phyloP scores from a whole-genome alignment of 2,888 invertebrate species.

The Tachina fera region DNA sequence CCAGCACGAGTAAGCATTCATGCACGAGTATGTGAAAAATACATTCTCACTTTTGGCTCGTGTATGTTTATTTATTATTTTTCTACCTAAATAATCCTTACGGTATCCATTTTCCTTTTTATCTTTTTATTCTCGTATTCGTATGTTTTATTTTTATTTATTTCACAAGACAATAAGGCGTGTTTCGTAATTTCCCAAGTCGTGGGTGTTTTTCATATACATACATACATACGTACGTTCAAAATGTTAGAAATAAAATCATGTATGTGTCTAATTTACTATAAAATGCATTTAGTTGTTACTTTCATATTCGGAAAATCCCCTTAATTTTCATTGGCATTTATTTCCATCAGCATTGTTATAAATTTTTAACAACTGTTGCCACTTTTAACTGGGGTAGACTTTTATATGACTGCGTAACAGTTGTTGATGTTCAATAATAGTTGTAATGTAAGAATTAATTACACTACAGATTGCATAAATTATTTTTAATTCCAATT shows the following conservation, averaged over 20 bases:
- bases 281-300: conserved; percentile 40
- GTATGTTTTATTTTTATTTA: conserved; percentile 39
- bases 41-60: conserved; percentile 42
- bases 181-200: conserved; percentile 55
- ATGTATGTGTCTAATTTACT: conserved; percentile 54
- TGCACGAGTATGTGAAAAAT: neutral
- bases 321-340: conserved; percentile 35
- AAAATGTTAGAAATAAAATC: conserved; percentile 6
- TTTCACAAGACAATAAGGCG: conserved; percentile 53
- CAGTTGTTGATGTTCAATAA: neutral
- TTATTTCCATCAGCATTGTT: conserved; percentile 28
- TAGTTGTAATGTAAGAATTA: neutral
- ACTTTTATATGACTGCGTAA: neutral
- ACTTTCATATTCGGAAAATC: conserved; percentile 23
- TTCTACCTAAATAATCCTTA: conserved; percentile 43
- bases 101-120: conserved; percentile 19
- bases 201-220: conserved; percentile 42
- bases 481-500: conserved; percentile 60
- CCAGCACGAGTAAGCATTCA: conserved; percentile 7
- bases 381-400: neutral
- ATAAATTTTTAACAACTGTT: conserved; percentile 41
- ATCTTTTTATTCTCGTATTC: neutral
- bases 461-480: conserved; percentile 12
- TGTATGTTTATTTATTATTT: conserved; percentile 25
- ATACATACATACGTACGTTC: neutral